Base-by-base conservation (phyloP, 2,888 invertebrate genomes). In the Melipona beecheii region DNA sequence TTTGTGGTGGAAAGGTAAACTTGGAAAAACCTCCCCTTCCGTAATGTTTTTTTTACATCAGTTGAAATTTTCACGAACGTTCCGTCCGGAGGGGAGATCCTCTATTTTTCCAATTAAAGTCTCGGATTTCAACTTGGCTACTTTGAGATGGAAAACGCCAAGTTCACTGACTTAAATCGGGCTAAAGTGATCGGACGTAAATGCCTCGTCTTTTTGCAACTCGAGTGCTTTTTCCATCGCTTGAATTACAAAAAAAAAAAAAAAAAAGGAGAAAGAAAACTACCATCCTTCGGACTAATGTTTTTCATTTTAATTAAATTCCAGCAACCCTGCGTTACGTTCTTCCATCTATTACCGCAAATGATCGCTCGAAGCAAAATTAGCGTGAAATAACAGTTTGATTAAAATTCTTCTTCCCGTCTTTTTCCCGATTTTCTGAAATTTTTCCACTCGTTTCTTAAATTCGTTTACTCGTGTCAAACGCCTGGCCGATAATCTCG, bases 231-330 rank as follows among this genome's bases (percentile, higher is more conserved):
- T 31, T 6, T 6, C 52, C 21, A 24, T n/a, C 4, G 11, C 9
- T 43, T 43, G 43, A 43, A 43, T 43, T 43, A 43, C 43, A 43
- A 43, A 43, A 43, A 43, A 31, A 4, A 31, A 4, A 31, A 31
- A 31, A 4, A 0, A 31, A 4, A 31, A 31, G 4, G 4, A 31
- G 43, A 9, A 43, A 24, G 19, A 24, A 17, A 64, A 43, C 3
- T 19, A 19, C 64, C 2, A n/a, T 21, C 27, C 6, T 69, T 69
- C 56, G 56, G 11, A 72, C 19, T 58, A 24, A 72, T 60, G 58
- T 43, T 58, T 58, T 49, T 43, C 72, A 43, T 73, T 62, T 73
- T 60, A 73, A 73, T 73, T 62, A 62, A 73, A 73, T 31, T 50
- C 21, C 50, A 11, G 60, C 43, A 15, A 24, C 27, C 27, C 9